Evolutionary conservation across 2,113 vertebrate genomes (phyloP).

Genomic region (Globicephala melas): DNA sequence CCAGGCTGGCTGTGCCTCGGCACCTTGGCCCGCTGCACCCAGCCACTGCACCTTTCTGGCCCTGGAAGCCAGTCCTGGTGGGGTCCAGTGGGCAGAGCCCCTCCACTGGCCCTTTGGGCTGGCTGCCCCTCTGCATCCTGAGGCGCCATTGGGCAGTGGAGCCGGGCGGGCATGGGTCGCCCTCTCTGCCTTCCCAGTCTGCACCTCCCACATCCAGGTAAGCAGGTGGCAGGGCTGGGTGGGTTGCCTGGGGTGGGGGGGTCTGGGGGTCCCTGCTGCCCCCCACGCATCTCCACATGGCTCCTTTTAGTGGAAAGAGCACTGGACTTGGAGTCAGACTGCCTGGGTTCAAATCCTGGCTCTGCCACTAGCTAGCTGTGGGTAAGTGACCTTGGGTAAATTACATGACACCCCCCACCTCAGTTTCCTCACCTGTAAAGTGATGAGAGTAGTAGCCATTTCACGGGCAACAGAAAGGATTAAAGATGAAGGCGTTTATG

Average conservation of each 20-base stretch:
- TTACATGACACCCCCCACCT: background rate
- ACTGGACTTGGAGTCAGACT: conserved; percentile 43
- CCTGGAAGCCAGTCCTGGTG: background rate
- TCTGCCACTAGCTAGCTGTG: conserved; percentile 24
- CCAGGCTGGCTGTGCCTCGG: background rate
- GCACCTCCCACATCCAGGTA: conserved; percentile 59
- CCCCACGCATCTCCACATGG: background rate
- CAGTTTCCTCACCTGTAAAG: background rate
- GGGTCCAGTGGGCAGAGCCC: background rate
- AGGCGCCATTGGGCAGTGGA: conserved; percentile 24
- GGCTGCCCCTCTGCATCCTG: background rate
- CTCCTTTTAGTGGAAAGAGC: conserved; percentile 35
- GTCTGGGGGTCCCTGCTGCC: background rate
- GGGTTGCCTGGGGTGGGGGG: background rate
- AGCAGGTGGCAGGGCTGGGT: conserved; percentile 23
- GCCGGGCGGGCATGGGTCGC: background rate
- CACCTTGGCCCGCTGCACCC: background rate
- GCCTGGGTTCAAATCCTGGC: conserved; percentile 54
- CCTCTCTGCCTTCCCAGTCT: background rate
- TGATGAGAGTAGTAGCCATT: background rate
- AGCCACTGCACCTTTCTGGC: conserved; percentile 19
- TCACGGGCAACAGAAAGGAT: background rate
- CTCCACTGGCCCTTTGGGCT: background rate
- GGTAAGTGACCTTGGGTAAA: background rate
- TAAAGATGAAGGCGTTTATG: background rate